phyloP scores from a whole-genome alignment of 2,113 vertebrate species.

The Triplophysa dalaica region DNA sequence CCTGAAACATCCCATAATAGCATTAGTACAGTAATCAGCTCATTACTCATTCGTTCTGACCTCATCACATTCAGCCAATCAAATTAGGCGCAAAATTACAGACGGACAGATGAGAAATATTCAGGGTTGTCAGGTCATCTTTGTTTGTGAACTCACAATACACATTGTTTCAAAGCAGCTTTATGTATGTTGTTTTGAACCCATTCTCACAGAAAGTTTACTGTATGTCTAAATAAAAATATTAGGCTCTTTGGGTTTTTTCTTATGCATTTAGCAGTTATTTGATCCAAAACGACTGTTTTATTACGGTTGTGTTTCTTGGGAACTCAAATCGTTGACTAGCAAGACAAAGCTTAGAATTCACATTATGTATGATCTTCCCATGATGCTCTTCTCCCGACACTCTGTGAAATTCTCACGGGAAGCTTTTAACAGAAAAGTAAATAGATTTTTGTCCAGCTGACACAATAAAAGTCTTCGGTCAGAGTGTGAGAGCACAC shows the following conservation, averaged over 20 bases:
- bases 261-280: too few species aligned
- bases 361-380: background rate
- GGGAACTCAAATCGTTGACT: too few species aligned
- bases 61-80: constrained; percentile 29
- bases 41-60: constrained; percentile 27
- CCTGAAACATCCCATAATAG: constrained; percentile 30
- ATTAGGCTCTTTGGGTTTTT: too few species aligned
- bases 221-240: too few species aligned
- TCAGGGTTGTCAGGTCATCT: background rate
- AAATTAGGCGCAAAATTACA: constrained; percentile 12
- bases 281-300: too few species aligned
- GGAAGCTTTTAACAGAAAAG: background rate
- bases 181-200: too few species aligned
- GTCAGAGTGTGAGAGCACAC: background rate
- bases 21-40: constrained; percentile 22
- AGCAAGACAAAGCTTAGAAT: too few species aligned
- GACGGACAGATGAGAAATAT: background rate
- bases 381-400: background rate
- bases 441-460: background rate
- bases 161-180: too few species aligned
- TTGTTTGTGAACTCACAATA: background rate
- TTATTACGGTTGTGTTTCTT: too few species aligned
- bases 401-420: background rate
- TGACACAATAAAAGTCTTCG: constrained; percentile 14
- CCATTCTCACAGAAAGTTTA: too few species aligned